Percentiles rank a stretch among this genome's conserved stretches.
Conservation (phyloP, 2,113 vertebrate species). For the Chaenogobius annularis region DNA sequence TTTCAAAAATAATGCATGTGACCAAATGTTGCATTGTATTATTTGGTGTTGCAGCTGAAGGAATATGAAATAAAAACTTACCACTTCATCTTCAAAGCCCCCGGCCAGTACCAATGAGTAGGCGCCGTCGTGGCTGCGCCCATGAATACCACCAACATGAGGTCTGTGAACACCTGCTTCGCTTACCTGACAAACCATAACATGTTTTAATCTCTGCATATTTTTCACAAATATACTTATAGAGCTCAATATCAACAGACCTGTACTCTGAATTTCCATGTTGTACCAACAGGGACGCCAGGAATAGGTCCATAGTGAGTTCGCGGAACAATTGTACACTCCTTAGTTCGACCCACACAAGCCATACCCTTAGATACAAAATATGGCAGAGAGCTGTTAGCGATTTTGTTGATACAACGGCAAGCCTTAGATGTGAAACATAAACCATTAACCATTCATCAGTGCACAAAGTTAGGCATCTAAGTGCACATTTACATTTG, state of each 20-base stretch:
- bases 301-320: conserved; percentile 97
- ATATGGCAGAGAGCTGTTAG: not conserved
- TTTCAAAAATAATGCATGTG: no score
- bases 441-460: no score
- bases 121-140: conserved; percentile 94
- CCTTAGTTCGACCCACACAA: conserved; percentile 96
- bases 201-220: not conserved
- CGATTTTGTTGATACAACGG: no score
- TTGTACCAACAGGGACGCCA: conserved; percentile 93
- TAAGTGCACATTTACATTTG: no score
- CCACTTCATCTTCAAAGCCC: conserved; percentile 98
- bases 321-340: conserved; percentile 97
- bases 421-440: no score
- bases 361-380: conserved; percentile 88
- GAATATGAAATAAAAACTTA: conserved; percentile 76
- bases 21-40: no score
- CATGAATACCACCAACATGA: conserved; percentile 97
- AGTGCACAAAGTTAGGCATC: no score
- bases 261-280: conserved; percentile 98
- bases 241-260: conserved; percentile 57
- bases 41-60: no score
- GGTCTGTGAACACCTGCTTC: conserved; percentile 97
- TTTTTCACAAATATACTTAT: not conserved
- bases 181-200: conserved; percentile 82
- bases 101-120: conserved; percentile 96